Conservation (phyloP, 2,113 vertebrate species). For the Calyptomena viridis region DNA sequence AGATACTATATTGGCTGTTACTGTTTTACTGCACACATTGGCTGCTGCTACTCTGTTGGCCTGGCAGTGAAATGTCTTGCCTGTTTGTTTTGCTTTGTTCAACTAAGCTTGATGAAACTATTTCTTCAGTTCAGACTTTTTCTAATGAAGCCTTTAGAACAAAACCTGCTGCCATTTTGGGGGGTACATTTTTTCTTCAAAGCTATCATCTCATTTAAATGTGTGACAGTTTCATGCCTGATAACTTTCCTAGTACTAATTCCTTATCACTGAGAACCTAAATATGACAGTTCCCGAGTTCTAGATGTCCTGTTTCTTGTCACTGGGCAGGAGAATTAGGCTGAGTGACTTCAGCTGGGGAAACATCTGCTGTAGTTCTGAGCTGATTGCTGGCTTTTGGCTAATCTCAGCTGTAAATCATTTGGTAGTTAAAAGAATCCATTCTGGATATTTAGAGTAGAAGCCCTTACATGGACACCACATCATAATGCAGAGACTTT, state of each 20-base stretch:
- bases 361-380: constrained; percentile 5
- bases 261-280: background rate
- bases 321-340: background rate
- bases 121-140: background rate
- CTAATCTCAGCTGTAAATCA: background rate
- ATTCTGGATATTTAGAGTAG: background rate
- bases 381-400: constrained; percentile 10
- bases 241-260: background rate
- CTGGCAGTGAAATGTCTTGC: background rate
- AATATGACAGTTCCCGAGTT: background rate
- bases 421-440: background rate
- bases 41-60: background rate
- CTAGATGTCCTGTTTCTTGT: constrained; percentile 3
- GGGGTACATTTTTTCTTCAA: background rate
- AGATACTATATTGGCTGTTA: background rate
- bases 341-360: constrained; percentile 35
- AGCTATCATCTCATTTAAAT: background rate
- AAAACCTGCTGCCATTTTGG: background rate
- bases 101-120: background rate
- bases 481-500: background rate
- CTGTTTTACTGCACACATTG: background rate
- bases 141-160: background rate
- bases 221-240: background rate
- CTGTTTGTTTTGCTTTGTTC: background rate
- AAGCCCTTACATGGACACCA: background rate